phyloP scores from a whole-genome alignment of 2,888 invertebrate genomes.

The Standfussiana lucernea region DNA sequence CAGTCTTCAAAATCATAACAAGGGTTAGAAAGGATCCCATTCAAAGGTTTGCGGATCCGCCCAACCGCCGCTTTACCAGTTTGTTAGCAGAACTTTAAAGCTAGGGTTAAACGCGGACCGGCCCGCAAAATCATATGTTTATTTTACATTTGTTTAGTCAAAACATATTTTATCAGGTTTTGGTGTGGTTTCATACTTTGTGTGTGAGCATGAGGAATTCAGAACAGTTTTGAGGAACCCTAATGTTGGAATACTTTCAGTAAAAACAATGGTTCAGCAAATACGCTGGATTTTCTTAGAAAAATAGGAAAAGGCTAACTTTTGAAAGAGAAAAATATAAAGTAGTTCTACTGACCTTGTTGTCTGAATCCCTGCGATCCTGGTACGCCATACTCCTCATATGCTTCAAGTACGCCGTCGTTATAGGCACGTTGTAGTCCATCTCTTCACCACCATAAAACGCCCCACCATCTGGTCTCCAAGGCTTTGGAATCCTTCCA shows the following conservation, averaged over 20 bases:
- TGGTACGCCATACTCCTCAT: constrained; percentile 93
- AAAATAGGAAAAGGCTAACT: background rate
- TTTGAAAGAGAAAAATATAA: background rate
- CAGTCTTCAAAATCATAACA: constrained; percentile 79
- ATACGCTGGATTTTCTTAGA: background rate
- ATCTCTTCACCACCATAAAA: constrained; percentile 90
- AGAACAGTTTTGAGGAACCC: constrained; percentile 55
- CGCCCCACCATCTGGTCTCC: constrained; percentile 89
- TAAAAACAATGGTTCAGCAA: background rate
- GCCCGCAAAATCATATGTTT: constrained; percentile 79
- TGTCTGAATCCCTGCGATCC: constrained; percentile 81
- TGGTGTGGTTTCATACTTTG: constrained; percentile 62
- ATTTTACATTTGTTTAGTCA: constrained; percentile 75
- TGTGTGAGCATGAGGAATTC: constrained; percentile 48
- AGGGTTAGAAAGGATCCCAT: constrained; percentile 71
- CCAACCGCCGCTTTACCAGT: constrained; percentile 76
- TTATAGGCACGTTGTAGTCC: constrained; percentile 96
- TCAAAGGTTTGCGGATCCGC: constrained; percentile 79
- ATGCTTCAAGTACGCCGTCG: constrained; percentile 96
- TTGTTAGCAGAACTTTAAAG: constrained; percentile 80
- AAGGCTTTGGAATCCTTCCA: constrained; percentile 91
- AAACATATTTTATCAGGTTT: constrained; percentile 74
- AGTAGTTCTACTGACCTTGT: constrained; percentile 79
- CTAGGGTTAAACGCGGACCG: constrained; percentile 74
- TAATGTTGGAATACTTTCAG: constrained; percentile 23